Percentiles rank a stretch among this genome's conserved stretches.
Evolutionary conservation across 2,113 vertebrate species (phyloP).

Genomic region (Pelusios castaneus): DNA sequence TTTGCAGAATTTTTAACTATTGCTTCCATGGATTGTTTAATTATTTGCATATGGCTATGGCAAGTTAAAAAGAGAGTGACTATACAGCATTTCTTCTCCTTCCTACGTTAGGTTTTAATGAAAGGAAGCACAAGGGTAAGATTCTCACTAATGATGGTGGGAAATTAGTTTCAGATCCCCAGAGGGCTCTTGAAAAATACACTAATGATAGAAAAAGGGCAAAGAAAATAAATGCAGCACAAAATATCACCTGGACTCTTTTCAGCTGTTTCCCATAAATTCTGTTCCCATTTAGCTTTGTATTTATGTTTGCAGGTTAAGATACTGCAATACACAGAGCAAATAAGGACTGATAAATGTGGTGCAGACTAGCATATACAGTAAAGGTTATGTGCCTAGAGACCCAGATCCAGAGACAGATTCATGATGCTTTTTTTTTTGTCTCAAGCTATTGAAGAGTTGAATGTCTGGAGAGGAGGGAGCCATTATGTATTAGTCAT

Average conservation of each 20-base stretch:
- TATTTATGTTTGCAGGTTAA: not conserved
- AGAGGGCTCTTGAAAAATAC: slow-evolving; percentile 59
- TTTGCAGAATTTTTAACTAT: slow-evolving; percentile 72
- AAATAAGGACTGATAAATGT: not conserved
- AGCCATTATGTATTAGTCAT: slow-evolving; percentile 27
- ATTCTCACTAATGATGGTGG: slow-evolving; percentile 77
- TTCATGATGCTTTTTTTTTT: not conserved
- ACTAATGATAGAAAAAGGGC: slow-evolving; percentile 63
- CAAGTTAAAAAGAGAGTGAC: slow-evolving; percentile 69
- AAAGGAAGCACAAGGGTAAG: slow-evolving; percentile 73
- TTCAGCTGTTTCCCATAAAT: not conserved
- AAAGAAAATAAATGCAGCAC: slow-evolving; percentile 31
- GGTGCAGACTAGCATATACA: not conserved
- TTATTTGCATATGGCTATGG: slow-evolving; percentile 81
- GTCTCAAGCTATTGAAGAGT: slow-evolving; percentile 36
- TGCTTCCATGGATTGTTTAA: slow-evolving; percentile 71
- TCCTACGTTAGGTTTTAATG: slow-evolving; percentile 74
- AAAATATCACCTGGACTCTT: slow-evolving; percentile 8
- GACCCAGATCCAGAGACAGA: slow-evolving; percentile 39
- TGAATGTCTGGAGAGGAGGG: slow-evolving; percentile 40
- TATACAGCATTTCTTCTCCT: slow-evolving; percentile 56
- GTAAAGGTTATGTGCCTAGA: slow-evolving; percentile 51
- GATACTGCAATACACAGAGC: not conserved
- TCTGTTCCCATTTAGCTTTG: slow-evolving; percentile 1
- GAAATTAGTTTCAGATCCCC: slow-evolving; percentile 79